phyloP scores from a whole-genome alignment of 2,113 vertebrate species.

The Anhinga rufa region DNA sequence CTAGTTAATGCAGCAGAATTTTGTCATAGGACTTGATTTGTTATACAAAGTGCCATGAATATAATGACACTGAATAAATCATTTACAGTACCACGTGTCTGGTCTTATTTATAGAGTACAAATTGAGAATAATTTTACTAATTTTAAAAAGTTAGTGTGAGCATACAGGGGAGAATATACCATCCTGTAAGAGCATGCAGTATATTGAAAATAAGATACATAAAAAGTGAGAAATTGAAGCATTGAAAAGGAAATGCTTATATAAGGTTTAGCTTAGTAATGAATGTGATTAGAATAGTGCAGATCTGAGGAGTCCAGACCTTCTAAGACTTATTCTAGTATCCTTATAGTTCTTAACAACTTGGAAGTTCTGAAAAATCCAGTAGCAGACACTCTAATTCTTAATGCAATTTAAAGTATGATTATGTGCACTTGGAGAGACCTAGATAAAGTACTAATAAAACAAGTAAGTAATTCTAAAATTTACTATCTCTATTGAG shows the following conservation, averaged over 20 bases:
- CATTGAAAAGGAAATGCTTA: neutral
- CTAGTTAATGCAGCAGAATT: conserved; percentile 26
- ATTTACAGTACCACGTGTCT: neutral
- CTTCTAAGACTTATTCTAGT: neutral
- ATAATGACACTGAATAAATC: conserved; percentile 27
- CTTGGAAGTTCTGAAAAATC: neutral
- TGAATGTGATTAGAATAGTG: neutral
- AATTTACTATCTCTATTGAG: neutral
- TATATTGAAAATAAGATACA: neutral
- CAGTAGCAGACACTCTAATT: neutral
- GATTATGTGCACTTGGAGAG: neutral
- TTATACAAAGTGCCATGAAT: neutral
- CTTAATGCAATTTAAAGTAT: neutral
- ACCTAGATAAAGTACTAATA: neutral
- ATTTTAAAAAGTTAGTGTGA: neutral
- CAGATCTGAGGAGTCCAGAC: neutral
- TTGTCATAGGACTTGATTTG: conserved; percentile 9
- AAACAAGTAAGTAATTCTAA: neutral
- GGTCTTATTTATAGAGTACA: neutral
- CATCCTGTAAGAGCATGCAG: neutral
- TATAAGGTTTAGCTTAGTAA: neutral
- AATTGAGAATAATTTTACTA: neutral
- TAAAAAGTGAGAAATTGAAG: neutral
- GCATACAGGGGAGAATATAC: neutral
- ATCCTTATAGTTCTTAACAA: neutral